Percentiles rank a stretch among this genome's conserved stretches.
Conservation (phyloP, 2,113 vertebrate species). For the Shinisaurus crocodilurus region DNA sequence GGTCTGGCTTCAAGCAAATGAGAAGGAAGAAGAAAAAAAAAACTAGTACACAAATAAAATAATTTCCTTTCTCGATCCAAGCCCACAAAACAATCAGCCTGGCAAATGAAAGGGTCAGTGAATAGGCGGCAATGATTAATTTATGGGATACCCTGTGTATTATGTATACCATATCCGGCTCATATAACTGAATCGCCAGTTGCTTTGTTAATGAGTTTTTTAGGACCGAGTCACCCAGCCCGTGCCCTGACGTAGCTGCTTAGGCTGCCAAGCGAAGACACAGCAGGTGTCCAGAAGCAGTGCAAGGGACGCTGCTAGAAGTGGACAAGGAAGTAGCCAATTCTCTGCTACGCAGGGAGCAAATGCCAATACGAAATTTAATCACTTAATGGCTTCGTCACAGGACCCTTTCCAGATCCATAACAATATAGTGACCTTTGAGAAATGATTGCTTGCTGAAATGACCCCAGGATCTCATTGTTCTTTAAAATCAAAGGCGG, state of each 20-base stretch:
- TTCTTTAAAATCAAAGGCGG: not conserved
- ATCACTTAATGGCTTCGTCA: not conserved
- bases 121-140: not conserved
- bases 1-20: not conserved
- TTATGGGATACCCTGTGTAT: accelerated
- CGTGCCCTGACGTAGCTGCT: not conserved
- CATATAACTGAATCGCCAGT: accelerated
- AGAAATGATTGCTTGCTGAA: not conserved
- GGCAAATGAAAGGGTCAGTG: not conserved
- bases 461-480: not conserved
- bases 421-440: not conserved
- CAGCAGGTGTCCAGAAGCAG: not conserved
- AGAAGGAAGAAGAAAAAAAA: not conserved
- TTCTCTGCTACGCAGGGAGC: not conserved
- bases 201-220: conserved; percentile 1
- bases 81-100: accelerated
- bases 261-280: no score
- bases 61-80: not conserved
- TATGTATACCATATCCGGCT: not conserved
- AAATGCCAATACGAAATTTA: not conserved
- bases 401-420: no score
- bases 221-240: not conserved
- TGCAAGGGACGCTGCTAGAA: not conserved
- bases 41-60: not conserved
- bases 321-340: not conserved